phyloP scores from a whole-genome alignment of 2,888 invertebrate genomes.

The Monopis laevigella region DNA sequence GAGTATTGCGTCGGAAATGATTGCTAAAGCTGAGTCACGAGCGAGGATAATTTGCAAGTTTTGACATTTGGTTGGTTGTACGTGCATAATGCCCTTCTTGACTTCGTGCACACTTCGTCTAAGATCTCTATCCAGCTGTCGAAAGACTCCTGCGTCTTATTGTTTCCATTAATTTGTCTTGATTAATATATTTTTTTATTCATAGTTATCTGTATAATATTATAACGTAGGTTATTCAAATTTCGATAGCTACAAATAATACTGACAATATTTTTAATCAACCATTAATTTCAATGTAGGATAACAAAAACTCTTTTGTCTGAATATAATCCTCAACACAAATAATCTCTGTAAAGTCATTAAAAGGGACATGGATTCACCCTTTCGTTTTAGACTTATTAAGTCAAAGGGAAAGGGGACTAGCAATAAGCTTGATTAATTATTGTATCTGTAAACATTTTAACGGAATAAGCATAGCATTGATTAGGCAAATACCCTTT shows the following conservation, averaged over 20 bases:
- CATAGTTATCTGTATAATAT: too few relatives aligned
- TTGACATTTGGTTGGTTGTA: conserved; percentile 46
- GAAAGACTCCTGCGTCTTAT: conserved; percentile 15
- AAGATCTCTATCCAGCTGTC: conserved; percentile 19
- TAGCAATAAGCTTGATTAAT: conserved; percentile 28
- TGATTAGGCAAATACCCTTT: not conserved
- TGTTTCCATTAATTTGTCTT: conserved; percentile 17
- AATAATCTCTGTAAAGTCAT: conserved; percentile 46
- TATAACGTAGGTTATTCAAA: too few relatives aligned
- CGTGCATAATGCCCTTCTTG: conserved; percentile 16
- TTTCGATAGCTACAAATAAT: too few relatives aligned
- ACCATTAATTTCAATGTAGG: too few relatives aligned
- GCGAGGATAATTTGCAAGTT: conserved; percentile 51
- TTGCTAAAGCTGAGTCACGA: conserved; percentile 57
- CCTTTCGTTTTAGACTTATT: conserved; percentile 16
- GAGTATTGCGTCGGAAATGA: conserved; percentile 17
- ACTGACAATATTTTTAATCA: too few relatives aligned
- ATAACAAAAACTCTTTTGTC: too few relatives aligned
- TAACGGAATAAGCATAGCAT: conserved; percentile 8
- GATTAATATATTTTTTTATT: too few relatives aligned
- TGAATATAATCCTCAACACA: conserved; percentile 31
- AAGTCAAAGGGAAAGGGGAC: conserved; percentile 22
- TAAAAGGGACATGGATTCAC: conserved; percentile 34
- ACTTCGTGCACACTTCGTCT: conserved; percentile 13
- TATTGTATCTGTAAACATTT: too few relatives aligned